These are phyloP conservation scores for Apodemia hepburni DNA, from an alignment of 2,888 invertebrate genomes.

Conservation along the genomic window DNA sequence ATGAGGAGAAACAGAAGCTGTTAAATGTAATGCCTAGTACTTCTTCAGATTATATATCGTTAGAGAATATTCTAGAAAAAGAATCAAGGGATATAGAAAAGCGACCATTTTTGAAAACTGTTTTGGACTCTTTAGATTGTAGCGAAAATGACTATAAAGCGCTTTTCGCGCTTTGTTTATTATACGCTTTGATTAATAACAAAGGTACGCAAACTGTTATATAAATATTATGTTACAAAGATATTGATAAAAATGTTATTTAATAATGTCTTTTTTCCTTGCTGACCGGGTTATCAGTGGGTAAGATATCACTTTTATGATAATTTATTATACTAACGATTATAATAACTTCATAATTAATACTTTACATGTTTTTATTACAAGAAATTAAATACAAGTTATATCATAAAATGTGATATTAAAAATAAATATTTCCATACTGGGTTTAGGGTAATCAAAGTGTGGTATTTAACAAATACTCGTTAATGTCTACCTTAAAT, in stretches of 20 bases:
- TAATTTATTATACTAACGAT: neutral
- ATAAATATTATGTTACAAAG: conserved; percentile 8
- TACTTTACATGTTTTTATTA: neutral
- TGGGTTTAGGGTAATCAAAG: too few species aligned
- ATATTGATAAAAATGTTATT: conserved; percentile 21
- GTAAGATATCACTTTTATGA: conserved; percentile 44
- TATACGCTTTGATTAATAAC: conserved; percentile 96
- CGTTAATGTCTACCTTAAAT: too few species aligned
- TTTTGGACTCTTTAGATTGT: conserved; percentile 92
- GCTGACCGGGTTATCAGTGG: conserved; percentile 57
- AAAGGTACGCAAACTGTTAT: conserved; percentile 82
- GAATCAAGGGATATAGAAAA: conserved; percentile 72
- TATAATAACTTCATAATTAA: too few species aligned
- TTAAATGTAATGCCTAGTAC: conserved; percentile 44
- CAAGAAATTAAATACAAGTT: neutral
- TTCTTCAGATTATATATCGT: conserved; percentile 43
- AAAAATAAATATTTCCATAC: too few species aligned
- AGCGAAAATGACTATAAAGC: conserved; percentile 96
- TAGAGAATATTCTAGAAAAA: conserved; percentile 55
- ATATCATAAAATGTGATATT: too few species aligned
- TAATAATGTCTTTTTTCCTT: conserved; percentile 39
- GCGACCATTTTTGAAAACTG: conserved; percentile 93
- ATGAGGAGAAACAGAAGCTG: conserved; percentile 93
- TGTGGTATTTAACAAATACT: too few species aligned
- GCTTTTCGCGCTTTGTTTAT: conserved; percentile 92